Base-by-base conservation (phyloP, 2,113 vertebrate genomes). In the Holacanthus passer region DNA sequence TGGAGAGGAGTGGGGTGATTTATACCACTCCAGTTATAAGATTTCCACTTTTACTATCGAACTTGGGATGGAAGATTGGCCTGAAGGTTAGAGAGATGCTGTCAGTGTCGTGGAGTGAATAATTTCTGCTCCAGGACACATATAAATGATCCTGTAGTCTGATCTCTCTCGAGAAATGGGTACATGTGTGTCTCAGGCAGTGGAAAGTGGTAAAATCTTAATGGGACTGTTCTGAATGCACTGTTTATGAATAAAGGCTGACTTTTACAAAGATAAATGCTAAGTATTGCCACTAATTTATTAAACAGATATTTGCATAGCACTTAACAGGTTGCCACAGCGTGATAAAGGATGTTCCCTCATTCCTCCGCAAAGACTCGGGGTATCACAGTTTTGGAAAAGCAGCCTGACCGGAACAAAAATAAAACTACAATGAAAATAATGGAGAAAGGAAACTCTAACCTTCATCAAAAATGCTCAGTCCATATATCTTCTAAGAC, bases 91-190 rank as follows among this genome's bases (percentile, higher is more conserved):
- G 20, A 79, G 78, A 63, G 64, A 81, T 8, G 20, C 35, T 73
- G 47, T 69, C 66, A 45, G 52, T 77, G 67, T 78, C 62, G 59
- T 37, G 19, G 55, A 59, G 39, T 8, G 22, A 73, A 69, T n/a
- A 5, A 73, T 79, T 82, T 85, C 41, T 80, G 73, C 73, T 73
- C 19, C 53, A 60, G 69, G 59, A 68, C 65, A 79, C 32, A 64
- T 66, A 66, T 58, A 72, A 81, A 73, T 59, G 48, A 81, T 81
- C 47, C 4, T 74, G 60, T 24, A 55, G 47, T 39, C 20, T 69
- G 62, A 76, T 65, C 31, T 20, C 27, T 77, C 17, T 4, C 9
- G 43, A 67, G 29, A 75, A 67, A 76, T 39, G 10, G 19, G 58
- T 24, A 24, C 22, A 53, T 78, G 39, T 37, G 43, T 72, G 53